Evolutionary conservation across 2,113 vertebrate species (phyloP).

Genomic region (Melanocharis versteri): DNA sequence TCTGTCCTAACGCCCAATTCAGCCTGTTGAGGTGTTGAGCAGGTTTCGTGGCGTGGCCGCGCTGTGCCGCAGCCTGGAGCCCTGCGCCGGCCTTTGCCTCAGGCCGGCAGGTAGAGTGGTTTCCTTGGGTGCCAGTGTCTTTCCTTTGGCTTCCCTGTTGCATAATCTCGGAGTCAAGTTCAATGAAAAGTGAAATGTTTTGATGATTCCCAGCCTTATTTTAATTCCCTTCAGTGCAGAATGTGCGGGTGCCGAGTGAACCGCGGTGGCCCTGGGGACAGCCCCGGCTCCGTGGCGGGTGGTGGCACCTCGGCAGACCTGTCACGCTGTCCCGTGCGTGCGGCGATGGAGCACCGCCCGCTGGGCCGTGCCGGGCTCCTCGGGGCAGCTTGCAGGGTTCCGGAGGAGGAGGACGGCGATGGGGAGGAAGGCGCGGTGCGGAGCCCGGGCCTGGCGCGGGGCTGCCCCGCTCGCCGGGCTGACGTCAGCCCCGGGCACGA

Average conservation of each 20-base stretch:
- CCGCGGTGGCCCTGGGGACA: constrained; percentile 3
- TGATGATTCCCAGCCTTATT: neutral
- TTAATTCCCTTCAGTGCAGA: neutral
- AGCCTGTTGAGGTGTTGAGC: neutral
- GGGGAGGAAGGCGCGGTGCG: neutral
- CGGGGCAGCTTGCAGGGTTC: neutral
- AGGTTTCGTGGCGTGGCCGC: fast-evolving
- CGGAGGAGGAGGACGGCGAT: neutral
- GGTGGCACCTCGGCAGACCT: constrained; percentile 24
- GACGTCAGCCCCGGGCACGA: neutral
- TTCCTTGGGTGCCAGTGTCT: neutral
- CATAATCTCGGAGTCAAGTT: neutral
- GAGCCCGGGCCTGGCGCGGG: neutral
- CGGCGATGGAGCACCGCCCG: neutral
- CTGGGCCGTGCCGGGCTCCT: neutral
- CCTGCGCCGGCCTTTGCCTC: fast-evolving
- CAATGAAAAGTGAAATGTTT: constrained; percentile 20
- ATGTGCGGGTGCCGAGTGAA: too few species aligned
- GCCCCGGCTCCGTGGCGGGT: neutral
- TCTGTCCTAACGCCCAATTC: neutral
- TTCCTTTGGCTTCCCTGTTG: neutral
- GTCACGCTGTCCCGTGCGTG: fast-evolving
- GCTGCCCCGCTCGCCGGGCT: neutral
- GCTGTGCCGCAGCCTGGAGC: neutral
- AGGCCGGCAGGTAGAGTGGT: neutral